Conservation (phyloP, 2,797 vertebrate species). For the Scarus forsteni region DNA sequence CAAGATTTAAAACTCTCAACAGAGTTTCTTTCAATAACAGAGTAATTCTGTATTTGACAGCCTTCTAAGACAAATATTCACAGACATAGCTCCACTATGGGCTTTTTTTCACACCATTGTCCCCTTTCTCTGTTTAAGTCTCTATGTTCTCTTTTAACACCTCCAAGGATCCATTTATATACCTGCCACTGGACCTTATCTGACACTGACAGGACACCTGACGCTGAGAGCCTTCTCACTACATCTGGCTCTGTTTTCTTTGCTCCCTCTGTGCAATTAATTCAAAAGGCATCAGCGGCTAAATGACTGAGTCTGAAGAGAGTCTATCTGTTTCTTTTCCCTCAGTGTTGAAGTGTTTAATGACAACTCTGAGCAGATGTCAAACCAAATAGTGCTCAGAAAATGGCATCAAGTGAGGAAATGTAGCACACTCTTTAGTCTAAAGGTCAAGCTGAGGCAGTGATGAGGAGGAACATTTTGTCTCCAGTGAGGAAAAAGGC, state of each 20-base stretch:
- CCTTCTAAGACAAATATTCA: neutral
- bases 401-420: neutral
- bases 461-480: neutral
- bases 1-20: too few relatives aligned
- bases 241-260: slow-evolving; percentile 32
- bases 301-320: neutral
- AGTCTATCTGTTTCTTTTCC: slow-evolving; percentile 8
- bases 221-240: slow-evolving; percentile 22
- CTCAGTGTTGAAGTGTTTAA: neutral
- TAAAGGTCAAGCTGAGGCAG: slow-evolving; percentile 4
- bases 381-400: neutral
- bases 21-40: too few relatives aligned
- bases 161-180: slow-evolving; percentile 25
- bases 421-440: neutral
- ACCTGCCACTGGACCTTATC: slow-evolving; percentile 19
- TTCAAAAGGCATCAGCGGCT: slow-evolving; percentile 5
- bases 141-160: neutral
- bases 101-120: neutral
- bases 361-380: slow-evolving; percentile 18
- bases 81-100: slow-evolving; percentile 1
- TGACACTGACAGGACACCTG: slow-evolving; percentile 18
- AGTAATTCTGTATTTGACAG: neutral
- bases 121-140: slow-evolving; percentile 1
- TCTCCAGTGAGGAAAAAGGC: neutral
- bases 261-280: slow-evolving; percentile 28